Evolutionary conservation across 2,113 vertebrate genomes (phyloP), one percentile per base, ranked within the genome.

Genomic region (Melospiza melodia): DNA sequence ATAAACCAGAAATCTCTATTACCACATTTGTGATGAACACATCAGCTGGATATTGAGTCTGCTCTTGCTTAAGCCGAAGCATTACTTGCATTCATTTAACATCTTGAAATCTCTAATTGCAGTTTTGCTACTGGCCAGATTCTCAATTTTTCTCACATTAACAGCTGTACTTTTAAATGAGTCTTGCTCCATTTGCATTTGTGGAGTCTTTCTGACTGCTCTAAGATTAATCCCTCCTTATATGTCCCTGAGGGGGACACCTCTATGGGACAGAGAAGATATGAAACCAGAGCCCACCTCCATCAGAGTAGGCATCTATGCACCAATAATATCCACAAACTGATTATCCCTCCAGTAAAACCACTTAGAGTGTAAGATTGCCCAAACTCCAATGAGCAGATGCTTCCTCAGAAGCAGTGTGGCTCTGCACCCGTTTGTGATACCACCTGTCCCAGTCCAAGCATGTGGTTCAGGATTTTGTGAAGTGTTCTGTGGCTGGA

Each of bases 1-100:
- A 78, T 84, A 95, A 92, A 90, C 15, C 52, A 72, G 76, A 52
- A 51, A 49, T 86, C 66, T 92, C 57, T 72, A 49, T 89, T 90
- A 84, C 44, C 37, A 59, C 61, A 77, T 54, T 93, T 58, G 31
- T 68, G 80, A 75, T 71, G 88, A 91, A 59, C 37, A 37, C 39
- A 49, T 89, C 72, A 71, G 39, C 48, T 88, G 65, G 65, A 74
- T 94, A 59, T 71, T 68, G 69, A 77, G 67, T 89, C 35, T 41
- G 65, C 61, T 88, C 52, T 75, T 92, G 65, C 35, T 89, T 90
- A 77, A 52, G 25, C 9, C 48, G 68, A 79, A 93, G 39, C 51
- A 7, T 87, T 91, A 23, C 77, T 92, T 79, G 20, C 23, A 67
- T 88, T 90, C 61, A 68, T 6, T 65, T 59, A 87, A 41, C 52